Conservation (phyloP, 1,140 invertebrate species). For the Saccostrea glomerata region DNA sequence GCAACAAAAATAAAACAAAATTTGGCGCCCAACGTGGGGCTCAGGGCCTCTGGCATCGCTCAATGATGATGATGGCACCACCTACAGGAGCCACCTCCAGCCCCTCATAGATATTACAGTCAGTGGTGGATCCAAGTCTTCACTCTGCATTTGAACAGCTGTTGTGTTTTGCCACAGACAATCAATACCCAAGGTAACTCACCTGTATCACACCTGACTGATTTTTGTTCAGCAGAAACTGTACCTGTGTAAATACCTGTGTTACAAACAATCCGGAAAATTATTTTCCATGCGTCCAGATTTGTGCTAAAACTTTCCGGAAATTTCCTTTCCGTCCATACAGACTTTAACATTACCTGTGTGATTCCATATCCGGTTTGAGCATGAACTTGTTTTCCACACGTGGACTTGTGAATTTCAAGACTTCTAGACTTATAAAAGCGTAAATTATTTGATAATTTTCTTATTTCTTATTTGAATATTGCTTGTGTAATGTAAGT, state of each 20-base stretch:
- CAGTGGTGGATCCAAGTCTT: not conserved
- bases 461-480: not conserved
- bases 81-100: not conserved
- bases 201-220: not conserved
- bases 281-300: not conserved
- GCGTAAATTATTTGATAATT: not conserved
- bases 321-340: not conserved
- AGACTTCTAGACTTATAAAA: not conserved
- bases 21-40: not conserved
- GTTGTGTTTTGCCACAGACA: not conserved
- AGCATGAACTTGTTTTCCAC: not conserved
- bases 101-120: not conserved
- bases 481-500: not conserved
- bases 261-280: not conserved
- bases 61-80: not conserved
- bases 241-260: not conserved
- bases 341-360: not conserved
- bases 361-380: not conserved
- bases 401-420: not conserved
- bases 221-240: not conserved
- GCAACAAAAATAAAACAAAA: too few relatives aligned
- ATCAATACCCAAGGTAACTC: not conserved
- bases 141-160: not conserved
- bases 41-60: too few relatives aligned
- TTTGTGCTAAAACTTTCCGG: not conserved